Evolutionary conservation across 2,797 vertebrate genomes (phyloP), one percentile per base, ranked within the genome.

Genomic region (Periparus ater): DNA sequence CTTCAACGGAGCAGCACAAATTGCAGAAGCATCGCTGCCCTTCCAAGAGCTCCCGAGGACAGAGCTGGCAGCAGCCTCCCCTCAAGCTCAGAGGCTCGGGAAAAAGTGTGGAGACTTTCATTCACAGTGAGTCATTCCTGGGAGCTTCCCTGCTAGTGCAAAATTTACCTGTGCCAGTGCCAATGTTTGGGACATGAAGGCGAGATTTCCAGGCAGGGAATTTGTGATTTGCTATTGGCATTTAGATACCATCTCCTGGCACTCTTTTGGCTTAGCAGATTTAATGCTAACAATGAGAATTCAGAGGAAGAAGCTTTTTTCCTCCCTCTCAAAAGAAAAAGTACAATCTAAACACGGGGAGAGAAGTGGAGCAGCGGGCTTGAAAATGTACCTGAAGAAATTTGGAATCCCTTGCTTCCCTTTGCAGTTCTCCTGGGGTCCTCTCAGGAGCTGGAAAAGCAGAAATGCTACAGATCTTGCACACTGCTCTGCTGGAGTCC

Each of bases 401-500:
- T 42, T 20, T 61, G 75, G n/a, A 15, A 80, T 55, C 3, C 57
- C 29, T 22, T 53, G 22, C 55, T 74, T 86, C 17, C 55, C 53
- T 86, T 34, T 74, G 10, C 65, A 92, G 61, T 22, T 71, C 44
- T 91, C 50, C 68, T 17, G 36, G 45, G 70, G 38, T 74, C 38
- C 50, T 87, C 72, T 45, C 50, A 63, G 60, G 45, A 47, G 48
- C 2, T 50, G 34, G 63, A 71, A 88, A 96, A 76, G 74, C 86
- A 93, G 58, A 89, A 94, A 54, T 17, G 40, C 78, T 88, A 51
- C 85, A 81, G 72, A 83, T 66, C 76, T 77, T 45, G 11, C 81
- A 66, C 21, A 14, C n/a, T 68, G 75, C 78, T 85, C 87, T 88
- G 82, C 92, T 85, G 82, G 62, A 95, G 66, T 65, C 50, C 72